Base-by-base conservation (phyloP, 2,797 vertebrate genomes). In the Botia kubotai region DNA sequence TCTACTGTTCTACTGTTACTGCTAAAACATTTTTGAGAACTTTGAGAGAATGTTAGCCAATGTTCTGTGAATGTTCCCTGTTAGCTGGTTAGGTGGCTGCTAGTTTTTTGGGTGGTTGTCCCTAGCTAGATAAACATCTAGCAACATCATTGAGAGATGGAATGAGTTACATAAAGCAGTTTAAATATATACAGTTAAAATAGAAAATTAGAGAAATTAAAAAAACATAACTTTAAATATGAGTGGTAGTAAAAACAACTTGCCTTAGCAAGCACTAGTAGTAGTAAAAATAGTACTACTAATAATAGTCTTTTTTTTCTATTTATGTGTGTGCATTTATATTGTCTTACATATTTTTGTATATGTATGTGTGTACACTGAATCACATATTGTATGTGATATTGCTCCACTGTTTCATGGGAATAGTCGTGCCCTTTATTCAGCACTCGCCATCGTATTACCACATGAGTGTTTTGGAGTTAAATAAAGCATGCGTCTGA, bases 401-500 rank as follows among this genome's bases (percentile, higher is more conserved):
- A 63, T 43, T 60, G 66, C 69, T 73, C 36, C 19, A 23, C 48
- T 17, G 72, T 36, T 57, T 4, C 29, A 14, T 63, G 7, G 53
- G 21, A 72, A 73, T 33, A 72, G 39, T 17, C 14, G 1, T 81
- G 69, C 66, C 69, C n/a, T 72, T 77, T 21, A 50, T 67, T 6
- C 53, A 72, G 46, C 10, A 2, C 6, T 65, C 14, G 72, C 39
- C 62, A 46, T 72, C 43, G 67, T 33, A 62, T 81, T 63, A 78
- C 50, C 14, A 69, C 14, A 1, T 46, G 6, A 43, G 50, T n/a
- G 16, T 66, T 73, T 46, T 39, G 13, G 46, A 65, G 48, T 29
- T 79, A 19, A 72, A 72, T 46, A 80, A 73, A 80, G 77, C 70
- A 66, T 66, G 70, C 7, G 50, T 52, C 8, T 75, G 17, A 72